phyloP scores from a whole-genome alignment of 2,888 invertebrate species.

The Platycheirus rosarum region DNA sequence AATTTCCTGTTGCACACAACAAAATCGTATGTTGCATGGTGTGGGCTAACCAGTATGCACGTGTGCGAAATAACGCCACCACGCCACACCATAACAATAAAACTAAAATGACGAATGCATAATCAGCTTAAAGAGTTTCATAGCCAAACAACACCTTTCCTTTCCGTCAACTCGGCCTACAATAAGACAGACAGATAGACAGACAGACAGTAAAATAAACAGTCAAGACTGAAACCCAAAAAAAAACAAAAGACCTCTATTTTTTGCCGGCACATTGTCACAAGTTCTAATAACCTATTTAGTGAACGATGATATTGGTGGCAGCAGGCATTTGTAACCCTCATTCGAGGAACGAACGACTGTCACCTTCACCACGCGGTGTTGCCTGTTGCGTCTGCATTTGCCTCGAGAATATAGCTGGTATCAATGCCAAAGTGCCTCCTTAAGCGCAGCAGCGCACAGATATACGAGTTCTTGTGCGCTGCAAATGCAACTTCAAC shows the following conservation, averaged over 20 bases:
- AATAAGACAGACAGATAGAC: constrained; percentile 28
- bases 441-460: background rate
- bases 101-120: constrained; percentile 43
- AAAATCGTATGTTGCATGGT: constrained; percentile 49
- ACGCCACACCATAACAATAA: constrained; percentile 37
- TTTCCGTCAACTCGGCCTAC: constrained; percentile 33
- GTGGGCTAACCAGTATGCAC: constrained; percentile 40
- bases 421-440: constrained; percentile 24
- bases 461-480: constrained; percentile 15
- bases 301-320: constrained; percentile 61
- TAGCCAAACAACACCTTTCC: constrained; percentile 61
- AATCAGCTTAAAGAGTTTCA: constrained; percentile 38
- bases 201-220: constrained; percentile 5
- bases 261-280: constrained; percentile 49
- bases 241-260: constrained; percentile 19
- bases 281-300: constrained; percentile 74
- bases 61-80: constrained; percentile 25
- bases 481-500: background rate
- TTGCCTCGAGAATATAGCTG: constrained; percentile 13
- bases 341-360: constrained; percentile 19
- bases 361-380: constrained; percentile 46
- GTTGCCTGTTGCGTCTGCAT: constrained; percentile 21
- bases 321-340: constrained; percentile 49
- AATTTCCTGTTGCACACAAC: constrained; percentile 52
- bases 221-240: background rate